These are phyloP conservation scores for Myotis daubentonii DNA, from an alignment of 2,797 vertebrate genomes.

Conservation along the genomic window DNA sequence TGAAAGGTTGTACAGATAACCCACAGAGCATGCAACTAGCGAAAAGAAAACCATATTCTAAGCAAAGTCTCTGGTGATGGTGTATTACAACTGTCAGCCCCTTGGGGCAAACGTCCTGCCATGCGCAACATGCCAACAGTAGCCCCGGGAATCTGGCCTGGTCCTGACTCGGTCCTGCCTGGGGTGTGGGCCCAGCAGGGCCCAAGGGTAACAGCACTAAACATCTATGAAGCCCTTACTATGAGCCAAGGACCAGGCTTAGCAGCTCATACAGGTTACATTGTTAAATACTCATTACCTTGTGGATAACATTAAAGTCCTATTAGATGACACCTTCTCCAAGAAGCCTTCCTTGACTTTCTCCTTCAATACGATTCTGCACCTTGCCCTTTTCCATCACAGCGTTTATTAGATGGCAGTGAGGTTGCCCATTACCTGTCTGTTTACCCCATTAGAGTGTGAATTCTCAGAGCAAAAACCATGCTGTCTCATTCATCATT, in stretches of 20 bases:
- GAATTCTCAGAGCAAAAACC: neutral
- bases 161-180: neutral
- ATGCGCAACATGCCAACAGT: no score
- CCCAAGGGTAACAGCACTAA: neutral
- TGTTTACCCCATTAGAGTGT: neutral
- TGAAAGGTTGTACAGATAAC: neutral
- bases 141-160: no score
- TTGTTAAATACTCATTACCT: neutral
- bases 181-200: neutral
- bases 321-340: neutral
- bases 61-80: neutral
- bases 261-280: neutral
- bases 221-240: neutral
- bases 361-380: neutral
- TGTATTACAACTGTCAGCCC: neutral
- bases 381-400: neutral
- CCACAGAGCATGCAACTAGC: neutral
- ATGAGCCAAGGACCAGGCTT: neutral
- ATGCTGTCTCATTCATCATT: neutral
- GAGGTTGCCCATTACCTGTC: neutral
- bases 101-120: neutral
- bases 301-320: neutral
- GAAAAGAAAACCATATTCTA: conserved; percentile 1
- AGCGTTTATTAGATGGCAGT: neutral
- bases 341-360: neutral